A percentile compares a stretch with the other conserved stretches of the same genome.
Evolutionary conservation across 2,113 vertebrate species (phyloP).

Genomic region (Cyprinodon tularosa): DNA sequence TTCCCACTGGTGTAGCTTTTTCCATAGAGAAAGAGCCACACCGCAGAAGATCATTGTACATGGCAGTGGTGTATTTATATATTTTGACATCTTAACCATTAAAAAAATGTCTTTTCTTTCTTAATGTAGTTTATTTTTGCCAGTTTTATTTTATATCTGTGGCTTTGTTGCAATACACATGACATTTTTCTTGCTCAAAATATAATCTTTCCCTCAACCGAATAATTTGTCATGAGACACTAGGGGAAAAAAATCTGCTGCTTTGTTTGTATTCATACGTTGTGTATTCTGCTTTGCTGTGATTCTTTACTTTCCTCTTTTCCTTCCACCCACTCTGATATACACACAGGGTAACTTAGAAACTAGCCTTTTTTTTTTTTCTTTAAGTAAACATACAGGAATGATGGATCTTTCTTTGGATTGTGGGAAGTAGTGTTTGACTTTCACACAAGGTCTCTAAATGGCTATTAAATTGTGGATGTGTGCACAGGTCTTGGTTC

Average conservation of each 20-base stretch:
- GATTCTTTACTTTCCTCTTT: constrained; percentile 39
- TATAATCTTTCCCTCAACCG: not conserved
- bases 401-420: constrained; percentile 78
- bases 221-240: constrained; percentile 18
- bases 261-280: constrained; percentile 34
- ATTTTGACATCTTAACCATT: not conserved
- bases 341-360: constrained; percentile 31
- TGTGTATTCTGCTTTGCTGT: constrained; percentile 39
- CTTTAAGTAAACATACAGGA: constrained; percentile 79
- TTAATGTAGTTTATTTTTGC: constrained; percentile 6
- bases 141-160: not conserved
- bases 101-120: not conserved
- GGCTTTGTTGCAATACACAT: constrained; percentile 3
- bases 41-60: not conserved
- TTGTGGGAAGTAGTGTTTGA: constrained; percentile 83
- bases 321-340: constrained; percentile 42
- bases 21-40: constrained; percentile 10
- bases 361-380: constrained; percentile 69
- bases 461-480: constrained; percentile 74
- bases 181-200: constrained; percentile 1
- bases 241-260: not conserved
- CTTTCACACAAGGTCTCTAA: constrained; percentile 83
- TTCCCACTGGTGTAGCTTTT: constrained; percentile 8
- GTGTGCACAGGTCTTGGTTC: constrained; percentile 59
- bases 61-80: not conserved